Base-by-base conservation (phyloP, 2,797 vertebrate genomes). In the Xerus rutilus region DNA sequence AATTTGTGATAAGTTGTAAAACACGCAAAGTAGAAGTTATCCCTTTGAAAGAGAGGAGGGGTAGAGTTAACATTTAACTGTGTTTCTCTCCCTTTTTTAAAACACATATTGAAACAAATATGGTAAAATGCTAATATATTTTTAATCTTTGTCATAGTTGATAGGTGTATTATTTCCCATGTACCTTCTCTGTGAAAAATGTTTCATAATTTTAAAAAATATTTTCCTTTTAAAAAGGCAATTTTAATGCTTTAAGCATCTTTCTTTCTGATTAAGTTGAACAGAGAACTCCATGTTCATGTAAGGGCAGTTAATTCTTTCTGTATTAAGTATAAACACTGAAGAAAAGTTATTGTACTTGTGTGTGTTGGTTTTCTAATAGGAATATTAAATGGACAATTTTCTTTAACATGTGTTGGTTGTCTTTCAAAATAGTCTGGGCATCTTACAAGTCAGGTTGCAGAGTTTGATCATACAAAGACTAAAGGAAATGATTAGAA, bases 361-460 rank as follows among this genome's bases (percentile, higher is more conserved):
- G 54, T 54, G 25, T 87, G 49, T 96, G 78, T 86, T 94, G 96
- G 83, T 78, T 86, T 97, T 95, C 52, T 30, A 92, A 87, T 1
- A 79, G 74, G 39, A 92, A 84, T 69, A 88, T 90, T 94, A 93
- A 96, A 78, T 14, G 28, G 73, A 39, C 28, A 74, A 69, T 91
- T 96, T 96, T 91, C 78, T 62, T 95, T 85, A 91, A 88, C 69
- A 76, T 70, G 90, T 74, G 77, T 78, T 96, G 82, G 39, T 82
- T 97, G 64, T 88, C 85, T 95, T 95, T 81, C 84, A 92, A 78
- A 95, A 74, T 21, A 88, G 2, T 92, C 85, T 95, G 79, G 67
- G 77, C 28, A n/a, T 54, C 67, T 95, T 96, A 70, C 25, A 93
- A 95, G 67, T 77, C 85, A 96, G 86, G 85, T 92, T 95, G 62